phyloP scores from a whole-genome alignment of 1,140 invertebrate species.

The Thaumetopoea pityocampa region DNA sequence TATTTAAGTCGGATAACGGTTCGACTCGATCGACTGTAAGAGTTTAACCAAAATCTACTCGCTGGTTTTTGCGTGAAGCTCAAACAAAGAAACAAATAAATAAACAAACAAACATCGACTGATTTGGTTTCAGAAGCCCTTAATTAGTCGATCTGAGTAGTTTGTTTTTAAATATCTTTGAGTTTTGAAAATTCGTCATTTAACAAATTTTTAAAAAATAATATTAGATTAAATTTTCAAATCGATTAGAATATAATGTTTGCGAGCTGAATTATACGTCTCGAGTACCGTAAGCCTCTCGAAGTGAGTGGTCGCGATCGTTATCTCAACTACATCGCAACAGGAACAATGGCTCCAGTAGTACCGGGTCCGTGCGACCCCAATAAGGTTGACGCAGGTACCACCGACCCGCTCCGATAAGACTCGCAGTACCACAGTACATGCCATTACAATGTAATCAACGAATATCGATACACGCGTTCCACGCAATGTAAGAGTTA shows the following conservation, averaged over 20 bases:
- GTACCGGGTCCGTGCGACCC: conserved; percentile 31
- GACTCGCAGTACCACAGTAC: conserved; percentile 25
- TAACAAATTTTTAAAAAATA: neutral
- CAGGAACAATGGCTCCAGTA: conserved; percentile 45
- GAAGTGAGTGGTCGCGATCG: conserved; percentile 16
- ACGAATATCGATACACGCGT: neutral
- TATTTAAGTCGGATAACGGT: no score
- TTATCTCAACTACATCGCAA: conserved; percentile 42
- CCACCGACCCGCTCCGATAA: conserved; percentile 40
- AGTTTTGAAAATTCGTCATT: conserved; percentile 2
- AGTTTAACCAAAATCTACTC: no score
- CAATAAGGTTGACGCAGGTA: conserved; percentile 42
- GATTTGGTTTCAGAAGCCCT: no score
- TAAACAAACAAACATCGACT: no score
- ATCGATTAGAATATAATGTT: conserved; percentile 14
- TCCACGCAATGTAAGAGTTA: neutral
- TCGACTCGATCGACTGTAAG: no score
- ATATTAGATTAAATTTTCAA: no score
- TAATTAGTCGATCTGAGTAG: no score
- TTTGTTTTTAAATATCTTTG: no score
- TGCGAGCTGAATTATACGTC: conserved; percentile 21
- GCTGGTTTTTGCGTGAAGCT: neutral
- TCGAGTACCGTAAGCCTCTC: conserved; percentile 21
- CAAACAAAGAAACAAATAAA: no score
- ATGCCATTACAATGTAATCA: conserved; percentile 6